Evolutionary conservation across 2,113 vertebrate genomes (phyloP), one percentile per base, ranked within the genome.

Genomic region (Labrus mixtus): DNA sequence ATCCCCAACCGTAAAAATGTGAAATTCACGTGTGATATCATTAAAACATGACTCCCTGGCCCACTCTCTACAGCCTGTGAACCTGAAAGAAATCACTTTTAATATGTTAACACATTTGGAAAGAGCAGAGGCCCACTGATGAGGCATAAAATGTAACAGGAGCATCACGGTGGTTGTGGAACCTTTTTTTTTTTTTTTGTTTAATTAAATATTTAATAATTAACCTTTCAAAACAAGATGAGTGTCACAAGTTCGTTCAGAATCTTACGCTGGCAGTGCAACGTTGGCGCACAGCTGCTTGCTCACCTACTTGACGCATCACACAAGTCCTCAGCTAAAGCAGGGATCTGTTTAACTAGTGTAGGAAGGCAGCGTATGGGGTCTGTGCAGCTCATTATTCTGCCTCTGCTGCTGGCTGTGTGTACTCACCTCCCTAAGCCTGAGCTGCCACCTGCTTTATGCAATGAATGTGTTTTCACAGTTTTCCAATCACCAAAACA

Each of bases 71-170:
- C 43, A 45, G 59, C 54, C 55, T 66, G 36, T 37, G 20, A 81
- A 67, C 62, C 66, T 66, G 63, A 66, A 56, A 71, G 20, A 43
- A 78, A 59, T 55, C 57, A 3, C 13, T 20, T 69, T 68, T 5
- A 68, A 66, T 78, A 64, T 61, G 60, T 80, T 75, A 72, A 82
- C 58, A 79, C 41, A 59, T 64, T 61, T 37, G 23, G 37, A 85
- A 25, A 22, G 51, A 64, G 58, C 56, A 20, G 22, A 29, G 16
- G 64, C 65, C 20, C 61, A 62, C 22, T 48, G 23, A 76, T 61
- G 59, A 78, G 45, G 66, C 41, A 75, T 63, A 54, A 48, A 69
- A 39, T 60, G 57, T 37, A 73, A 74, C 22, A 61, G 48, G 36
- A 39, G 33, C 39, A 48, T 45, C 39, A 10, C 13, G 56, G 62